These are phyloP conservation scores for Gonatopus flavifemur DNA, from an alignment of 1,140 invertebrate genomes.

Conservation along the genomic window DNA sequence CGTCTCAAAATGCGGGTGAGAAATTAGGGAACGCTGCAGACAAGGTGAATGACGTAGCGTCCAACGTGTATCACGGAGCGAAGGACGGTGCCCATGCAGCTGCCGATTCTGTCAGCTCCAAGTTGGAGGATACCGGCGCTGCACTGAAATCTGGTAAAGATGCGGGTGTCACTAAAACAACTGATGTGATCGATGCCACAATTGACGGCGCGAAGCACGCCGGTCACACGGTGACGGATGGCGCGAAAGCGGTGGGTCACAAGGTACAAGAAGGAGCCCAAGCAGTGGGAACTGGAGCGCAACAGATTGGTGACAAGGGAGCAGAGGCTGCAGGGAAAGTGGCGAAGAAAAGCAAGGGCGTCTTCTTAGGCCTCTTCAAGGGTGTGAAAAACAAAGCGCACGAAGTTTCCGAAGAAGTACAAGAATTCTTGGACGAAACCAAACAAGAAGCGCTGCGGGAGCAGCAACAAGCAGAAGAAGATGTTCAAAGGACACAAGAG, in stretches of 20 bases:
- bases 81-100: slow-evolving; percentile 1
- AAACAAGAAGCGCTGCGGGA: slow-evolving; percentile 24
- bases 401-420: slow-evolving; percentile 42
- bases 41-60: slow-evolving; percentile 2
- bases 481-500: neutral
- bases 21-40: slow-evolving; percentile 11
- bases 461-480: slow-evolving; percentile 12
- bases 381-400: slow-evolving; percentile 42
- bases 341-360: slow-evolving; percentile 21
- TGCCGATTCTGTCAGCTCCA: slow-evolving; percentile 2
- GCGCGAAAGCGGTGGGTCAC: neutral
- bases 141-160: slow-evolving; percentile 3
- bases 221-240: neutral
- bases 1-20: slow-evolving; percentile 15
- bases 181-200: neutral
- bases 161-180: slow-evolving; percentile 1
- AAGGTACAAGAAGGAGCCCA: neutral
- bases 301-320: slow-evolving; percentile 4
- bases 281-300: neutral
- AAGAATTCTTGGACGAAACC: slow-evolving; percentile 35
- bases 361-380: slow-evolving; percentile 35
- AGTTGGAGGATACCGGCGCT: neutral
- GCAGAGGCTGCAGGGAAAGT: slow-evolving; percentile 20
- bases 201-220: neutral
- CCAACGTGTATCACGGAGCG: too few relatives aligned